phyloP scores from a whole-genome alignment of 2,797 vertebrate genomes.

The Squalus acanthias region DNA sequence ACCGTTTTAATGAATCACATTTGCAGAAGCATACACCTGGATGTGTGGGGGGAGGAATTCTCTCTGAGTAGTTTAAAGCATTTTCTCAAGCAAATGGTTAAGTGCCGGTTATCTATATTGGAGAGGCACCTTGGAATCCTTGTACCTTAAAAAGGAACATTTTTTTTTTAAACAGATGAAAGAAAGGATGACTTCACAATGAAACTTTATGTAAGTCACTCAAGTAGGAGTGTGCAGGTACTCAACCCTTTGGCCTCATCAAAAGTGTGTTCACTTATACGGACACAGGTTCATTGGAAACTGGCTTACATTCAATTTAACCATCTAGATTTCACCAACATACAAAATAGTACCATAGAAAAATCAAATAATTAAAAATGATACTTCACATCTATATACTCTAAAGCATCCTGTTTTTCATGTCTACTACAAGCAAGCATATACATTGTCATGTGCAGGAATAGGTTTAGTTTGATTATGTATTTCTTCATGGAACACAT shows the following conservation, averaged over 20 bases:
- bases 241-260: not conserved
- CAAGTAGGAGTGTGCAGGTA: not conserved
- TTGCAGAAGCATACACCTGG: not conserved
- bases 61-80: not conserved
- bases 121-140: not conserved
- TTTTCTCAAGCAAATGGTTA: not conserved
- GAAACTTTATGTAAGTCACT: not conserved
- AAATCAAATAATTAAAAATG: not conserved
- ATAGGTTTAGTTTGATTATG: not conserved
- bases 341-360: not conserved
- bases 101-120: not conserved
- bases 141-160: not conserved
- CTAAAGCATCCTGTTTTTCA: not conserved
- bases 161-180: not conserved
- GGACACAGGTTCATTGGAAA: not conserved
- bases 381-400: not conserved
- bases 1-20: not conserved
- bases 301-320: not conserved
- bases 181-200: not conserved
- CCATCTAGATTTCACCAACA: not conserved
- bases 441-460: not conserved
- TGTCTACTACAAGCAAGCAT: not conserved
- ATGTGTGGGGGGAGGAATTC: not conserved
- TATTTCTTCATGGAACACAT: not conserved
- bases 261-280: not conserved